Percentiles rank a stretch among this genome's conserved stretches.
Evolutionary conservation across 2,888 invertebrate genomes (phyloP).

Genomic region (Ectemnius lituratus): DNA sequence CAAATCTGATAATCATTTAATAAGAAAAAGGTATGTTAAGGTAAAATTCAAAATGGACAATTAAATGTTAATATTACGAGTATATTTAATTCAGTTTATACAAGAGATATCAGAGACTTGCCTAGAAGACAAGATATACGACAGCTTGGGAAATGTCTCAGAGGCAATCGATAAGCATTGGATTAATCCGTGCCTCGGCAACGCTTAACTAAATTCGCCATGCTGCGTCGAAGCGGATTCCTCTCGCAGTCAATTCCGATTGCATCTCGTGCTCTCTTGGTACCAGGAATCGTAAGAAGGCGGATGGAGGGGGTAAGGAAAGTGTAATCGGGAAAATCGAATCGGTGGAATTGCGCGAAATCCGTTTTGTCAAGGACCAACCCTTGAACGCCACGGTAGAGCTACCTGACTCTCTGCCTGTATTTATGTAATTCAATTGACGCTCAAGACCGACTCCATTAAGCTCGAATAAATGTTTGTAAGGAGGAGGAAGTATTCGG

Average conservation of each 20-base stretch:
- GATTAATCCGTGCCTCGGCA: slow-evolving; percentile 52
- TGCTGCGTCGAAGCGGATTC: slow-evolving; percentile 32
- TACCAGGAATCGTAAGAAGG: slow-evolving; percentile 11
- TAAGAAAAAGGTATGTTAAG: too few relatives aligned
- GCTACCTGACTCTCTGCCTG: background rate
- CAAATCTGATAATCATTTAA: too few relatives aligned
- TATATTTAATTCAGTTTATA: too few relatives aligned
- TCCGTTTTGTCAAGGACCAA: slow-evolving; percentile 11
- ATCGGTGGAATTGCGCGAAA: slow-evolving; percentile 20
- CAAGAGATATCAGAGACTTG: too few relatives aligned
- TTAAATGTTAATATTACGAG: too few relatives aligned
- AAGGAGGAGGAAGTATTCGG: too few relatives aligned
- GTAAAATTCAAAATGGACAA: too few relatives aligned
- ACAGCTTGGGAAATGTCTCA: slow-evolving; percentile 40
- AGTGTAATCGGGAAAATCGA: slow-evolving; percentile 28
- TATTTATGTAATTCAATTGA: slow-evolving; percentile 14
- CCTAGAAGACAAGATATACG: too few relatives aligned
- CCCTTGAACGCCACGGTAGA: background rate
- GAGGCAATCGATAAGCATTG: slow-evolving; percentile 51
- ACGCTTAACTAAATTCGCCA: slow-evolving; percentile 53
- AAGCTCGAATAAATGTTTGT: slow-evolving; percentile 13
- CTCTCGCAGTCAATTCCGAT: slow-evolving; percentile 4
- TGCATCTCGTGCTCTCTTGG: background rate
- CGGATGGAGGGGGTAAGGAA: too few relatives aligned
- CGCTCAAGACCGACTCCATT: background rate